Evolutionary conservation across 2,797 vertebrate species (phyloP), one percentile per base, ranked within the genome.

Genomic region (Echiichthys vipera): DNA sequence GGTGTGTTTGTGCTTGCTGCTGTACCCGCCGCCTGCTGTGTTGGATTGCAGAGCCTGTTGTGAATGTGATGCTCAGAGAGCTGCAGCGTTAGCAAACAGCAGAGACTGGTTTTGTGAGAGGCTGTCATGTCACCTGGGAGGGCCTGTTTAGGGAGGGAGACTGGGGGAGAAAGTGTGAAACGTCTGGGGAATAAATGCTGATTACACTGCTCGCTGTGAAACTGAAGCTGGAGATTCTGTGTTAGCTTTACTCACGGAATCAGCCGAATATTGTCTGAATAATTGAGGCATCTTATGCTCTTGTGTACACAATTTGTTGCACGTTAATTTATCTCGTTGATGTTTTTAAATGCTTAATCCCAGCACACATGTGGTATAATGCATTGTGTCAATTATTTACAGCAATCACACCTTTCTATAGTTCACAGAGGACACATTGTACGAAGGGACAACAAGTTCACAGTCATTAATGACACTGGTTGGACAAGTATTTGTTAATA

Each of bases 1-100:
- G 84, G 84, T 89, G 90, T 89, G 80, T 86, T 84, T 87, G 88
- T 83, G 82, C 78, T 84, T 43, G 81, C 85, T 62, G 77, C 83
- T 85, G 75, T 77, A 82, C 58, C 65, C 39, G 27, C 51, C 14
- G 49, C 85, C 83, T 57, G 84, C 87, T 89, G 87, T 81, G 89
- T 73, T 74, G 84, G 80, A 88, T 82, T 83, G 89, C 83, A 84
- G 65, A 72, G 79, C 85, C 85, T 81, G 86, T 85, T 82, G 85
- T 79, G 84, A 90, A 81, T 72, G 80, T 70, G 81, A 89, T 85
- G 80, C 88, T 80, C 81, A 70, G 74, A 80, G 78, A 85, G 81
- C 81, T 68, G 83, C 79, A 81, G 83, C 78, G 54, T 84, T 80
- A 84, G 81, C 89, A 88, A 90, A 91, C 87, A 84, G 81, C 81